phyloP scores from a whole-genome alignment of 2,113 vertebrate species.

The Lethenteron reissneri region DNA sequence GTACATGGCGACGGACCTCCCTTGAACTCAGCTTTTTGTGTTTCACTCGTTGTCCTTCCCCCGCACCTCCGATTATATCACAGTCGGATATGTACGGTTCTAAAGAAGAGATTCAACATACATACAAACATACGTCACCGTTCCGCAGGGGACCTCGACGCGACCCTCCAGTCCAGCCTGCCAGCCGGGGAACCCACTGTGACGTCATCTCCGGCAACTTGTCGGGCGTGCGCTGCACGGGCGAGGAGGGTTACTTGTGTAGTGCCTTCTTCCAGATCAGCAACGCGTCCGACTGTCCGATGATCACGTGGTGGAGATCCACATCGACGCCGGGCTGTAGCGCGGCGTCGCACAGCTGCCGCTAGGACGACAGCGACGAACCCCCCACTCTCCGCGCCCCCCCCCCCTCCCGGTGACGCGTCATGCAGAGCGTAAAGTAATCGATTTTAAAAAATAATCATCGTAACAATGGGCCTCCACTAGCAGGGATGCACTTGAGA shows the following conservation, averaged over 20 bases:
- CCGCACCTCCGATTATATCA: too few species aligned
- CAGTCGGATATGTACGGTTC: not conserved
- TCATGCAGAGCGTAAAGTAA: too few species aligned
- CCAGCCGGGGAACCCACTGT: conserved; percentile 60
- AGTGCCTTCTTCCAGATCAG: conserved; percentile 33
- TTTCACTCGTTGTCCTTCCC: too few species aligned
- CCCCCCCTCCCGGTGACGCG: too few species aligned
- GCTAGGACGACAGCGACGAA: too few species aligned
- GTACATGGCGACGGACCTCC: too few species aligned
- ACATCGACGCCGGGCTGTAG: conserved; percentile 28
- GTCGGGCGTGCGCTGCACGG: conserved; percentile 30
- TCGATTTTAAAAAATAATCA: too few species aligned
- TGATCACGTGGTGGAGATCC: conserved; percentile 59
- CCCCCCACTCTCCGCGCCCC: too few species aligned
- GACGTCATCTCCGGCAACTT: conserved; percentile 74
- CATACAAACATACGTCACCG: not conserved
- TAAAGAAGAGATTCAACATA: not conserved
- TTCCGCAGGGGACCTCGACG: conserved; percentile 29
- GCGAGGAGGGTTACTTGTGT: conserved; percentile 10
- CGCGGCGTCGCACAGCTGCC: too few species aligned
- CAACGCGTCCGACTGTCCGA: conserved; percentile 41
- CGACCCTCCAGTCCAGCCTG: conserved; percentile 43
- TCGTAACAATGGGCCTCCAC: too few species aligned
- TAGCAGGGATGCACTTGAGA: too few species aligned
- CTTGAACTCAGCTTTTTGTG: too few species aligned